These are phyloP conservation scores for Cyanoramphus novaezelandiae DNA, from an alignment of 2,113 vertebrate genomes.

Conservation along the genomic window DNA sequence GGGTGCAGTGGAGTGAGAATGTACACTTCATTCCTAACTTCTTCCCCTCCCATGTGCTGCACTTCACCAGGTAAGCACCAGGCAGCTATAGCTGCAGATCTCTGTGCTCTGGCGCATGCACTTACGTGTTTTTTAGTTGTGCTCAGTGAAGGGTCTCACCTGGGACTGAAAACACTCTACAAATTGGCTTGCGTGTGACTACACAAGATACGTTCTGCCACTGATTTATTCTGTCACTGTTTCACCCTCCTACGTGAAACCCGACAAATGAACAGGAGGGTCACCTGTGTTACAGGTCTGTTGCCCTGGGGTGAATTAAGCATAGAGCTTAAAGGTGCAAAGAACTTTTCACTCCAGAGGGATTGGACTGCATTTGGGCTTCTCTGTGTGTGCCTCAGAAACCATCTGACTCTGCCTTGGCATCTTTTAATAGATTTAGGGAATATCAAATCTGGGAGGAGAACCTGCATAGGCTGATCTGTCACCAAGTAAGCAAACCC, in stretches of 20 bases:
- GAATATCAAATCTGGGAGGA: neutral
- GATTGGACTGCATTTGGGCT: neutral
- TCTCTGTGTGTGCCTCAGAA: neutral
- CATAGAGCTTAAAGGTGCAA: neutral
- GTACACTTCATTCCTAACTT: neutral
- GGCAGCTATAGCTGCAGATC: neutral
- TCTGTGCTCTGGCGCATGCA: neutral
- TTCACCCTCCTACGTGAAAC: neutral
- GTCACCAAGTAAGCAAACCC: neutral
- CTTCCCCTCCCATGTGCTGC: neutral
- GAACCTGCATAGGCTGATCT: neutral
- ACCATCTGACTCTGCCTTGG: neutral
- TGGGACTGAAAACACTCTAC: neutral
- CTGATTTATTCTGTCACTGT: neutral
- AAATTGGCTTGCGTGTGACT: neutral
- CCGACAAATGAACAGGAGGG: neutral
- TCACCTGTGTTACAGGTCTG: fast-evolving
- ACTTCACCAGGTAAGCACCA: neutral
- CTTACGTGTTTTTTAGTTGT: neutral
- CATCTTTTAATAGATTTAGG: neutral
- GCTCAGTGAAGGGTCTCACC: neutral
- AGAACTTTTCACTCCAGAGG: neutral
- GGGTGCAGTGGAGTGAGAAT: neutral
- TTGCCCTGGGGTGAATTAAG: neutral
- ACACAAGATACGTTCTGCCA: neutral